Conservation (phyloP, 2,797 vertebrate genomes). For the Gorsachius magnificus region DNA sequence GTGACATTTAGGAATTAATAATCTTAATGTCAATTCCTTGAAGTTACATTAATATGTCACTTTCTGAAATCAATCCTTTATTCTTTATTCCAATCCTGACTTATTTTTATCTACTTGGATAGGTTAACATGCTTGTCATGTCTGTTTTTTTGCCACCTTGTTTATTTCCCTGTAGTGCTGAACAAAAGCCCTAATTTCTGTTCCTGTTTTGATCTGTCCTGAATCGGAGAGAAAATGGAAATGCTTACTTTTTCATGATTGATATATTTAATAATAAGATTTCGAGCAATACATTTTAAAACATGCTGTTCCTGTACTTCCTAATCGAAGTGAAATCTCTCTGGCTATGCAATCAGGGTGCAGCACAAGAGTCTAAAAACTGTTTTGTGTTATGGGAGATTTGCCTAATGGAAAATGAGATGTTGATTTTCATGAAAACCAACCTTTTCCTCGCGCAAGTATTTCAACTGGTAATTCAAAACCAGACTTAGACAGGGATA, state of each 20-base stretch:
- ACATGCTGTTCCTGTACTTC: neutral
- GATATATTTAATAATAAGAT: neutral
- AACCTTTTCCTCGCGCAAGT: neutral
- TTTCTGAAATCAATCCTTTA: neutral
- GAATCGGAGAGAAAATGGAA: neutral
- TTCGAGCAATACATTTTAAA: neutral
- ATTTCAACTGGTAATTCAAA: neutral
- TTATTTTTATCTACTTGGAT: neutral
- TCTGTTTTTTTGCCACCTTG: neutral
- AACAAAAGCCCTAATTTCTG: neutral
- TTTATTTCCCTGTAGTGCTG: neutral
- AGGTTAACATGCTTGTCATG: neutral
- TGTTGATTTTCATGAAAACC: slow-evolving; percentile 10
- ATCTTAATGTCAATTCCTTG: neutral
- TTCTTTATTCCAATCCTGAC: neutral
- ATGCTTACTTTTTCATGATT: neutral
- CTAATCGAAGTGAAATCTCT: neutral
- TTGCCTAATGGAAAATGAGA: neutral
- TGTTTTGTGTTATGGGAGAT: neutral
- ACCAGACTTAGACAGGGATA: neutral
- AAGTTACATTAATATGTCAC: neutral
- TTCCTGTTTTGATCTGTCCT: neutral
- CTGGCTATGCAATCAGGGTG: neutral
- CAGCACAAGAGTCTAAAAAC: neutral
- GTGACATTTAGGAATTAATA: neutral